Base-by-base conservation (phyloP, 1,140 invertebrate genomes). In the Drosophila yakuba region DNA sequence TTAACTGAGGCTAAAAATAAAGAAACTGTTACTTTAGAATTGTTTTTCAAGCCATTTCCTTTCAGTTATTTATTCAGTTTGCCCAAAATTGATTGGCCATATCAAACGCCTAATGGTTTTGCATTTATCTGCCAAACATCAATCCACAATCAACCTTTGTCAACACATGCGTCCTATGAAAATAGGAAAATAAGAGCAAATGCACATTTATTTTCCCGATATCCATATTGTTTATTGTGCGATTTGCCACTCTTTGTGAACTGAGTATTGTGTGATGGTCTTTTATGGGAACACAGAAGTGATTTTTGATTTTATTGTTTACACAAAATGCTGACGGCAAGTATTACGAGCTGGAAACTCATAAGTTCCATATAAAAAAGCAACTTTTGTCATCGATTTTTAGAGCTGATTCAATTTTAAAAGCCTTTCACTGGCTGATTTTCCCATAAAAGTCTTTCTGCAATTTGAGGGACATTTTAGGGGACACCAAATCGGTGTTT, bases 291-390 rank as follows among this genome's bases (percentile, higher is more conserved):
- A 52, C 38, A 60, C 39, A 11, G 61, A 71, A 86, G 82, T 82
- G 75, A 28, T 56, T 79, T 86, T 86, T 76, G 66, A 88, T 86
- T 76, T 86, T 86, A 88, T 88, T 74, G 59, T 64, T 50, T 38
- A 23, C 48, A 50, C 38, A 79, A 84, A 39, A 17, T 44, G 67
- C 23, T 64, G 43, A 20, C 11, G 63, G 36, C 8, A 51, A 67
- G 39, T 61, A 78, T 61, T 72, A 79, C 59, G 52, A 68, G 45
- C 39, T 71, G 48, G 63, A 74, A 78, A 86, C 66, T 47, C 64
- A 39, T 43, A 68, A 68, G 47, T 58, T 48, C 44, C 68, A n/a
- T 57, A 78, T 85, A 71, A 75, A 86, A 80, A 81, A 63, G 36
- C 36, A 28, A 44, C 73, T 81, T 60, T 64, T 82, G 55, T 73